These are phyloP conservation scores for Antechinus flavipes DNA, from an alignment of 2,113 vertebrate genomes.

Conservation along the genomic window DNA sequence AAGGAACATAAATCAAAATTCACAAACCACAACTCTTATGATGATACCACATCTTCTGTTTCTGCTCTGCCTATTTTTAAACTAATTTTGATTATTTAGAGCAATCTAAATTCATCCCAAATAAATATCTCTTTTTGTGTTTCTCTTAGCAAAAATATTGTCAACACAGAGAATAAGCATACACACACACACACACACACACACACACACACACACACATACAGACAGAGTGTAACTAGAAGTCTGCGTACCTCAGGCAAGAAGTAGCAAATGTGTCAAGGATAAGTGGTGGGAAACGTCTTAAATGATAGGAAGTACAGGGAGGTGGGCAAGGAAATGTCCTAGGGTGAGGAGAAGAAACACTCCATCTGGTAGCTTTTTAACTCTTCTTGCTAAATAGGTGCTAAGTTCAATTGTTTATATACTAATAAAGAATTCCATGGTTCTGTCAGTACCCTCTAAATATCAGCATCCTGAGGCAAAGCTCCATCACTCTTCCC, in stretches of 20 bases:
- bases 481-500: not conserved
- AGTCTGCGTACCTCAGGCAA: not conserved
- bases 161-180: not conserved
- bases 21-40: slow-evolving; percentile 55
- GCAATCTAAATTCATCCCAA: slow-evolving; percentile 68
- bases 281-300: not conserved
- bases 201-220: not conserved
- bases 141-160: not conserved
- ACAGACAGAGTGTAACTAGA: not conserved
- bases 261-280: not conserved
- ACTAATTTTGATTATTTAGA: slow-evolving; percentile 71
- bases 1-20: slow-evolving; percentile 25
- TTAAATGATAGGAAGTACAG: not conserved
- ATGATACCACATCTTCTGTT: slow-evolving; percentile 32
- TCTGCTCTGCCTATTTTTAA: slow-evolving; percentile 69
- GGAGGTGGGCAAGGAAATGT: not conserved
- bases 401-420: not conserved
- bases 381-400: not conserved
- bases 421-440: not conserved
- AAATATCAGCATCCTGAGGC: not conserved
- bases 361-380: not conserved
- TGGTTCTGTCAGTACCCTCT: not conserved
- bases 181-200: not conserved
- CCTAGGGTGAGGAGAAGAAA: not conserved
- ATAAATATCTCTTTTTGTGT: slow-evolving; percentile 24